A percentile compares a stretch with the other conserved stretches of the same genome.
phyloP scores from a whole-genome alignment of 2,113 vertebrate genomes.

The Prionailurus bengalensis region DNA sequence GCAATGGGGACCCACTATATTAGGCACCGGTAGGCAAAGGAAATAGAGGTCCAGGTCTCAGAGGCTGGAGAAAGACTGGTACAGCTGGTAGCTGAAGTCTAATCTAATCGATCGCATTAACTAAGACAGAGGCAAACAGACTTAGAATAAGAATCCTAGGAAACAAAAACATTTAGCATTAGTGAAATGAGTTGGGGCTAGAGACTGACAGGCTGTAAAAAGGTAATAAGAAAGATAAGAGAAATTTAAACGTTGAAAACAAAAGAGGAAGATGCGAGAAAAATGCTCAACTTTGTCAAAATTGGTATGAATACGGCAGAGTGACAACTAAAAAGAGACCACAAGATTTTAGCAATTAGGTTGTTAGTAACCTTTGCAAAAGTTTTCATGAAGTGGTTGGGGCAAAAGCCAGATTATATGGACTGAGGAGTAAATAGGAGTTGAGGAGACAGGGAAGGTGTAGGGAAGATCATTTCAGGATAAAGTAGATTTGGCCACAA shows the following conservation, averaged over 20 bases:
- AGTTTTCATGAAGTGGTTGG: background rate
- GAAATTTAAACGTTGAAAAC: slow-evolving; percentile 15
- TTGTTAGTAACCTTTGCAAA: background rate
- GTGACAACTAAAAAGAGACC: background rate
- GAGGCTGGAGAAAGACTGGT: background rate
- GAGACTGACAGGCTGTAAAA: background rate
- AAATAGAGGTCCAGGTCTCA: background rate
- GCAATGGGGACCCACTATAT: background rate
- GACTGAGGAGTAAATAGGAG: background rate
- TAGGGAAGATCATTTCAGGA: background rate
- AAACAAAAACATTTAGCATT: background rate
- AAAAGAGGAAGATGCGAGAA: background rate
- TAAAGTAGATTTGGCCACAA: background rate
- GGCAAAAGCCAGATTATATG: background rate
- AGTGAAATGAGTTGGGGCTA: background rate
- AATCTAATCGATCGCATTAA: background rate
- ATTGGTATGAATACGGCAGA: background rate
- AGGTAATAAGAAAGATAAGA: background rate
- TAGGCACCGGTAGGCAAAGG: background rate
- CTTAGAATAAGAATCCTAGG: background rate
- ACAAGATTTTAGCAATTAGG: background rate
- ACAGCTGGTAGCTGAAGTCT: background rate
- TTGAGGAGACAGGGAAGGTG: background rate
- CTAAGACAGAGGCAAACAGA: background rate
- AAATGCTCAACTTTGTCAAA: background rate